Percentiles rank a stretch among this genome's conserved stretches.
phyloP scores from a whole-genome alignment of 2,797 vertebrate species.

The Enoplosus armatus region DNA sequence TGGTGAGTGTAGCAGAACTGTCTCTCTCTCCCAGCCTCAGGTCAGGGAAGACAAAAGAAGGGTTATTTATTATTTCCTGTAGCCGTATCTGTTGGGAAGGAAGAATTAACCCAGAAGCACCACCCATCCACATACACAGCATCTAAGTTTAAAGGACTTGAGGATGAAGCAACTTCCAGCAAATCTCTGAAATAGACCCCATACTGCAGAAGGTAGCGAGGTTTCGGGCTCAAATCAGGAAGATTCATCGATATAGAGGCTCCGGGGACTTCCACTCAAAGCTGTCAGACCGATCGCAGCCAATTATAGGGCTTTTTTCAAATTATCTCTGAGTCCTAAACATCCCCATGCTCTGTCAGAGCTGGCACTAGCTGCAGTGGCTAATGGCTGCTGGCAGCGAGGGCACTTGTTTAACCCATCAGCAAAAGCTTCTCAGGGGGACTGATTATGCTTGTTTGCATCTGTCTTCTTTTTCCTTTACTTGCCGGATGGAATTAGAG shows the following conservation, averaged over 20 bases:
- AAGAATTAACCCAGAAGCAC: neutral
- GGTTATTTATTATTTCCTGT: constrained; percentile 6
- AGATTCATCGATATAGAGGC: constrained; percentile 61
- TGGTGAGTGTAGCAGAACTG: too few relatives aligned
- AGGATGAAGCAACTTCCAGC: constrained; percentile 31
- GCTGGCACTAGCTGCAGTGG: constrained; percentile 52
- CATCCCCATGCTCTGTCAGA: constrained; percentile 60
- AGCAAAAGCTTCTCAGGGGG: constrained; percentile 55
- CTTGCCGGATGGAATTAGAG: constrained; percentile 32
- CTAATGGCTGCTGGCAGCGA: constrained; percentile 69
- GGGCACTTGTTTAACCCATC: constrained; percentile 70
- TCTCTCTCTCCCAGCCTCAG: neutral
- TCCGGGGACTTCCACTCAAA: constrained; percentile 53
- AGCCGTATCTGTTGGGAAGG: constrained; percentile 12
- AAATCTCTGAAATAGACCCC: constrained; percentile 26
- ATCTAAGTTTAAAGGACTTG: constrained; percentile 18
- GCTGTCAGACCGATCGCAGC: constrained; percentile 63
- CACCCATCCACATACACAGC: neutral
- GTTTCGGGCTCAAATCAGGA: constrained; percentile 46
- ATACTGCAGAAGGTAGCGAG: constrained; percentile 4
- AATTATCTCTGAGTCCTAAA: constrained; percentile 65
- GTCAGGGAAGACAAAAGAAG: neutral
- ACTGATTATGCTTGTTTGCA: constrained; percentile 68
- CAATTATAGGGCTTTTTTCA: constrained; percentile 74
- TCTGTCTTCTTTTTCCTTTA: constrained; percentile 39